Conservation (phyloP, 2,797 vertebrate genomes). For the Centroberyx gerrardi region DNA sequence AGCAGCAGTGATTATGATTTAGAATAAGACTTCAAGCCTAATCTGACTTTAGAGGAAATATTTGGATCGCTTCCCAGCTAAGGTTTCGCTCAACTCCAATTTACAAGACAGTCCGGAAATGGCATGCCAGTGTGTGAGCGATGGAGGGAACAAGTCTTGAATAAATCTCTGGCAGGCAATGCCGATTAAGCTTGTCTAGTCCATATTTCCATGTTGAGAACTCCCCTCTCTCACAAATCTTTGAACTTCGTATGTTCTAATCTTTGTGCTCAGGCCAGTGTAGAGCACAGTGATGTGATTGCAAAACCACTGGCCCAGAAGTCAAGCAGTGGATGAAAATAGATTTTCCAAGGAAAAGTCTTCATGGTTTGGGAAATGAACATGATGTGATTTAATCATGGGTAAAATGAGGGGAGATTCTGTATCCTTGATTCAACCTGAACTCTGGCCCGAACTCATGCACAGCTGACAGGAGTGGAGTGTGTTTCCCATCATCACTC, state of each 20-base stretch:
- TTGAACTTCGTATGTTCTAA: conserved; percentile 45
- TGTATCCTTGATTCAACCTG: conserved; percentile 45
- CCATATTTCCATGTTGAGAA: conserved; percentile 38
- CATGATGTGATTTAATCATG: conserved; percentile 36
- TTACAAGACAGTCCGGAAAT: conserved; percentile 46
- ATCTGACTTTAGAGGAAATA: conserved; percentile 51
- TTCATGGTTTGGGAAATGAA: conserved; percentile 34
- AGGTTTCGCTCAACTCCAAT: conserved; percentile 34
- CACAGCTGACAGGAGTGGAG: conserved; percentile 21
- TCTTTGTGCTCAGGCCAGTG: conserved; percentile 39
- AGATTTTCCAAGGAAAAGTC: conserved; percentile 58
- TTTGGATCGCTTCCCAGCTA: conserved; percentile 50
- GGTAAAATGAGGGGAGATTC: conserved; percentile 45
- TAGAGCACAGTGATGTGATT: conserved; percentile 55
- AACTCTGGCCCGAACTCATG: conserved; percentile 20
- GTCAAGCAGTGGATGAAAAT: conserved; percentile 45
- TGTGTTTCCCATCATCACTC: conserved; percentile 37
- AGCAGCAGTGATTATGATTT: conserved; percentile 38
- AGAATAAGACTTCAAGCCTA: conserved; percentile 34
- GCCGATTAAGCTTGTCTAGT: conserved; percentile 29
- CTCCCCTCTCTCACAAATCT: conserved; percentile 43
- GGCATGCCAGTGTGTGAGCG: conserved; percentile 28
- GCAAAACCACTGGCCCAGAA: conserved; percentile 44
- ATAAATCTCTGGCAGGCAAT: conserved; percentile 49
- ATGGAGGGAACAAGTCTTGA: conserved; percentile 34